Base-by-base conservation (phyloP, 2,113 vertebrate species). In the Chaenocephalus aceratus region DNA sequence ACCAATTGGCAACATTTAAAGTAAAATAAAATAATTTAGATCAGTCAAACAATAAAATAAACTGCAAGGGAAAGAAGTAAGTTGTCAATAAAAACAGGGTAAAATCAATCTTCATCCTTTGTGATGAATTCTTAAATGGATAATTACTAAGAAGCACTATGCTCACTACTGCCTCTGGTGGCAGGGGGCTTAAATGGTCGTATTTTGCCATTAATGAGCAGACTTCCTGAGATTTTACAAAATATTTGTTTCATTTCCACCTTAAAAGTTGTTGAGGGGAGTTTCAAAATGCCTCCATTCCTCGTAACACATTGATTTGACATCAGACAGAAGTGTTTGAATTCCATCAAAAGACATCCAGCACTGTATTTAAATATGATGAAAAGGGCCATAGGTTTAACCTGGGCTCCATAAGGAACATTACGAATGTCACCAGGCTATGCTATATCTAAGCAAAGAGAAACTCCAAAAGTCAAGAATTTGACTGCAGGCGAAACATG, bases 401-500 rank as follows among this genome's bases (percentile, higher is more conserved):
- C 46, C 3, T 36, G 16, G 16, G 13, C 18, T 80, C 34, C 41
- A 51, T 13, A n/a, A 36, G 14, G 10, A 51, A 64, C 41, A 51
- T 52, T 10, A 57, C 57, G 12, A 14, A 49, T 18, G 18, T 49
- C 26, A 57, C 16, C 30, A 65, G 7, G 15, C 45, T 56, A 62
- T 53, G 30, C 49, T 63, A 30, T 30, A 30, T 41, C 5, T 41
- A 41, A 7, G 36, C 45, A 30, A 51, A 51, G 57, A 60, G 1
- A 45, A 51, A 59, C 16, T 45, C 15, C 18, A 14, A 14, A 23
- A 11, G 9, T 63, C 23, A 34, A 58, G 15, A 52, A 57, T 52
- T 15, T 1, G 4, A 13, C 54, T 54, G 65, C 41, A 57, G 41
- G 52, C 48, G 21, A 66, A 79, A 80, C 60, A 77, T 78, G 56